Evolutionary conservation across 2,113 vertebrate species (phyloP).

Genomic region (Dicrurus megarhynchus): DNA sequence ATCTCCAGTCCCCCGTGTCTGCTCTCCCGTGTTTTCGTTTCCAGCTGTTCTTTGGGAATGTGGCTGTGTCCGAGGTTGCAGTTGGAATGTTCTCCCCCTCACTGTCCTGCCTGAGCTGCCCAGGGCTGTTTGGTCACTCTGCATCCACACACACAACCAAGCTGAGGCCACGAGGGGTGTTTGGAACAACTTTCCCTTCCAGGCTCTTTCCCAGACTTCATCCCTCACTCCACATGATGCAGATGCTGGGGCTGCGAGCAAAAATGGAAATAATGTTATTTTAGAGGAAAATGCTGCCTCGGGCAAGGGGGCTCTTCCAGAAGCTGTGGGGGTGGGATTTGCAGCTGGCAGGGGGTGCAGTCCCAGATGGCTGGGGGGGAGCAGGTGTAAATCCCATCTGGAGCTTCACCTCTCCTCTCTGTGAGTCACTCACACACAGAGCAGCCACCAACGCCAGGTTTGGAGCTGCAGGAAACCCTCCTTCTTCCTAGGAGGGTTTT

Average conservation of each 20-base stretch:
- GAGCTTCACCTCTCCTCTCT: neutral
- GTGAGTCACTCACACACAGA: neutral
- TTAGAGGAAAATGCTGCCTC: neutral
- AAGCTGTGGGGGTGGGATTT: neutral
- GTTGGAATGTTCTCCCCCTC: neutral
- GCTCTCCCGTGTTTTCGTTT: neutral
- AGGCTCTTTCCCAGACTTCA: neutral
- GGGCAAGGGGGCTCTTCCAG: neutral
- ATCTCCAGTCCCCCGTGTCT: neutral
- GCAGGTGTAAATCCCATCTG: slow-evolving; percentile 51
- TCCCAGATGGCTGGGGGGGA: slow-evolving; percentile 5
- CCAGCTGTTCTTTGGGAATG: neutral
- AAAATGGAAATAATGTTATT: neutral
- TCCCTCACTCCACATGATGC: neutral
- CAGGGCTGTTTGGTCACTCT: neutral
- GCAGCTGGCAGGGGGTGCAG: slow-evolving; percentile 19
- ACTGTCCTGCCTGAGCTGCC: neutral
- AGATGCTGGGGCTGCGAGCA: neutral
- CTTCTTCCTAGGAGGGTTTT: neutral
- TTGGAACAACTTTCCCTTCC: neutral
- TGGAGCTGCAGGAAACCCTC: neutral
- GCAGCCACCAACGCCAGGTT: neutral
- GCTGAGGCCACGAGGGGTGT: neutral
- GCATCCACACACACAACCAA: neutral
- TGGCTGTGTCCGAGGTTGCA: neutral